Evolutionary conservation across 1,140 invertebrate species (phyloP).

Genomic region (Drosophila sp.): DNA sequence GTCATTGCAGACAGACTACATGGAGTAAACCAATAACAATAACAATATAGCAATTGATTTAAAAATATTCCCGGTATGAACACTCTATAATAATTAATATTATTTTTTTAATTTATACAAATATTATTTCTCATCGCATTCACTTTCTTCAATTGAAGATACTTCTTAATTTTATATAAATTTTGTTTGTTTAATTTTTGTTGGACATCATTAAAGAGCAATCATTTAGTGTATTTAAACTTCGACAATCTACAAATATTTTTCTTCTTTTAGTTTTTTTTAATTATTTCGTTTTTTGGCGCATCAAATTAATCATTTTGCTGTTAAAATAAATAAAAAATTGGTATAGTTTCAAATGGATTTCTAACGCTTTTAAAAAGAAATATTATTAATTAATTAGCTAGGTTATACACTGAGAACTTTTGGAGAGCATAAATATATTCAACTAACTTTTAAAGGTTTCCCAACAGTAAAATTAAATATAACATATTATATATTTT

Average conservation of each 20-base stretch:
- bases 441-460: too few relatives aligned
- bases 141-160: too few relatives aligned
- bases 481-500: too few relatives aligned
- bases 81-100: background rate
- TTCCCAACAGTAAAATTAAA: too few relatives aligned
- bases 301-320: slow-evolving; percentile 74
- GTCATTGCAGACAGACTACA: slow-evolving; percentile 49
- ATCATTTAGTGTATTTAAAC: background rate
- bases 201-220: too few relatives aligned
- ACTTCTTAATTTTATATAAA: too few relatives aligned
- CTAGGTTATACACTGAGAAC: slow-evolving; percentile 45
- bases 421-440: background rate
- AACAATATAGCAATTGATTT: slow-evolving; percentile 6
- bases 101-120: background rate
- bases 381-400: slow-evolving; percentile 76
- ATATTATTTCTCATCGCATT: too few relatives aligned
- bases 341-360: slow-evolving; percentile 72
- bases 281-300: slow-evolving; percentile 55
- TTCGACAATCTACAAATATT: background rate
- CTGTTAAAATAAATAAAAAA: slow-evolving; percentile 82
- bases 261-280: slow-evolving; percentile 5
- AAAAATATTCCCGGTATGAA: slow-evolving; percentile 8
- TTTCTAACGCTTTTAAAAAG: slow-evolving; percentile 51
- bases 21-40: slow-evolving; percentile 21
- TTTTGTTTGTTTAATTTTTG: too few relatives aligned